Conservation (phyloP, 2,113 vertebrate species). For the Origma solitaria region DNA sequence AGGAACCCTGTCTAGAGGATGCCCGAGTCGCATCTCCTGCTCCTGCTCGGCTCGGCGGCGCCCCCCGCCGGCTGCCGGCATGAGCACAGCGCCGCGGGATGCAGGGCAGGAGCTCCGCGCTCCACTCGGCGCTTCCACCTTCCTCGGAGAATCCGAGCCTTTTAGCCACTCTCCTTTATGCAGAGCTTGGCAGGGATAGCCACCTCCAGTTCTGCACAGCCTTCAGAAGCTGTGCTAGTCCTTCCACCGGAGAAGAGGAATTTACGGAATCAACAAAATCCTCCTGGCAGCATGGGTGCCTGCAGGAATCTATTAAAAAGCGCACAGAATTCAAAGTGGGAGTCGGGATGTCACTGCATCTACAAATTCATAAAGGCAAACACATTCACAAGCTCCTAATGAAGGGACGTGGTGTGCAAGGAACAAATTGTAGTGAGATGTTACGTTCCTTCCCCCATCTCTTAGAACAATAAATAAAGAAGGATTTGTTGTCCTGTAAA, state of each 20-base stretch:
- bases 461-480: not conserved
- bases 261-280: not conserved
- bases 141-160: not conserved
- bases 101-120: fast-evolving
- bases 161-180: not conserved
- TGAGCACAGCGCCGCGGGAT: fast-evolving
- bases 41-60: not conserved
- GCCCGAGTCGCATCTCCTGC: fast-evolving
- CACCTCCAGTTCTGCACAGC: not conserved
- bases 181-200: not conserved
- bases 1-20: not conserved
- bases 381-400: not conserved
- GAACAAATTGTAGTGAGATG: not conserved
- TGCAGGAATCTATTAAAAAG: not conserved
- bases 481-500: not conserved
- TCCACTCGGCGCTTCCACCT: fast-evolving
- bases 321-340: not conserved
- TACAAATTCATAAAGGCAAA: not conserved
- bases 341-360: not conserved
- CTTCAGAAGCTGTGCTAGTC: not conserved
- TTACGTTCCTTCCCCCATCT: not conserved
- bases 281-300: not conserved
- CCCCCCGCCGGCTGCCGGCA: not conserved
- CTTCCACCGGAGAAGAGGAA: not conserved
- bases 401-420: not conserved